A percentile compares a stretch with the other conserved stretches of the same genome.
Evolutionary conservation across 2,888 invertebrate genomes (phyloP).

Genomic region (Plebejus anna): DNA sequence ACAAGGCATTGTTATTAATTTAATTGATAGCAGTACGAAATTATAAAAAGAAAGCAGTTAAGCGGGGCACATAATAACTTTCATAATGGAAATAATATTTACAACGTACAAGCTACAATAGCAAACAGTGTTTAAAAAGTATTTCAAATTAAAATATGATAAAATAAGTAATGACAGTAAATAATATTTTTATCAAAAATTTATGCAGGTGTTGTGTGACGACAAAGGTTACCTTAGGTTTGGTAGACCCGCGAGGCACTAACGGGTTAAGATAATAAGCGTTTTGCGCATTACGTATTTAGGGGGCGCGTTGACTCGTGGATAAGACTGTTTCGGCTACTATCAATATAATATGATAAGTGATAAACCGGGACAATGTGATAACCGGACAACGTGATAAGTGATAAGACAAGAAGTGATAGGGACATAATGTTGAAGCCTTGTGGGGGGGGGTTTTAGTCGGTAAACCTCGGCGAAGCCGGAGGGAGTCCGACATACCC

Average conservation of each 20-base stretch:
- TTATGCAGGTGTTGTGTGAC: not conserved
- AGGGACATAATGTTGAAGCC: not conserved
- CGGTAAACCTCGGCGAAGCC: no score
- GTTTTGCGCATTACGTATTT: not conserved
- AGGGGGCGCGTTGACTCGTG: not conserved
- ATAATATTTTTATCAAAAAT: not conserved
- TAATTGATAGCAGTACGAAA: not conserved
- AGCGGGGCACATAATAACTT: not conserved
- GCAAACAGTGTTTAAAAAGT: not conserved
- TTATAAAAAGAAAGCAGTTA: slow-evolving; percentile 13
- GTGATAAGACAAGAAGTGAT: not conserved
- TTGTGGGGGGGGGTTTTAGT: no score
- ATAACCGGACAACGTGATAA: not conserved
- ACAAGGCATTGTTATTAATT: not conserved
- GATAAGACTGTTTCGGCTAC: not conserved
- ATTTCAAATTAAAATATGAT: no score
- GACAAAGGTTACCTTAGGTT: not conserved
- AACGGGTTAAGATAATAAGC: not conserved
- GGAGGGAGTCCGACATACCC: no score
- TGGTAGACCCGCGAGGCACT: not conserved
- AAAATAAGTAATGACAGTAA: no score
- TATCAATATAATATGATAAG: no score
- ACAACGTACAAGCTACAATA: not conserved
- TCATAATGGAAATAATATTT: not conserved
- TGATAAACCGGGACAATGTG: no score